These are phyloP conservation scores for Eupsilia transversa DNA, from an alignment of 2,888 invertebrate genomes.

Conservation along the genomic window DNA sequence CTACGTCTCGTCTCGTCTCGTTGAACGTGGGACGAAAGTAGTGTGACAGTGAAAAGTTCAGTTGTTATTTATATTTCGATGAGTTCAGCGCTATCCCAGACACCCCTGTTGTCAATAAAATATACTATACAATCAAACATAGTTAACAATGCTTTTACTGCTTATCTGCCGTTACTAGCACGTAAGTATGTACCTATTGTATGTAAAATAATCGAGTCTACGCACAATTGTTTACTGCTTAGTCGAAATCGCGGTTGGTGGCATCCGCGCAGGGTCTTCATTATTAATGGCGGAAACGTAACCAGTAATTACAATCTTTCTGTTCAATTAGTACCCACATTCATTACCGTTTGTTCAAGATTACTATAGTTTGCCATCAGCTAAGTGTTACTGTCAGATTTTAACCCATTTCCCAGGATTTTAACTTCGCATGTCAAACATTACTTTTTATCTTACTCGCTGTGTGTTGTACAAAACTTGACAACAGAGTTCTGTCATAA, in stretches of 20 bases:
- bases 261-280: neutral
- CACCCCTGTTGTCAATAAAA: conserved; percentile 1
- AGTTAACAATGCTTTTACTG: conserved; percentile 6
- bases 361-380: neutral
- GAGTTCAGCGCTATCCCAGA: neutral
- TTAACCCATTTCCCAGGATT: neutral
- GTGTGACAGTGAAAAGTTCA: neutral
- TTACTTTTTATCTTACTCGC: neutral
- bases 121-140: neutral
- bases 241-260: conserved; percentile 4
- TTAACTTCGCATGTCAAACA: neutral
- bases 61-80: too few species aligned
- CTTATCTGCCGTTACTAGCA: conserved; percentile 7
- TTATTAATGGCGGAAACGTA: neutral
- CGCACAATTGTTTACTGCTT: conserved; percentile 5
- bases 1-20: neutral
- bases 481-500: conserved; percentile 9
- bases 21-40: neutral
- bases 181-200: conserved; percentile 33
- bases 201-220: conserved; percentile 33
- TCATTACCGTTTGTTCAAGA: neutral
- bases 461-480: neutral
- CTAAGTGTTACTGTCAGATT: neutral
- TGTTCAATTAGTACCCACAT: neutral
- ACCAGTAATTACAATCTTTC: neutral